These are phyloP conservation scores for Polyodon spathula DNA, from an alignment of 2,113 vertebrate species.

Conservation along the genomic window DNA sequence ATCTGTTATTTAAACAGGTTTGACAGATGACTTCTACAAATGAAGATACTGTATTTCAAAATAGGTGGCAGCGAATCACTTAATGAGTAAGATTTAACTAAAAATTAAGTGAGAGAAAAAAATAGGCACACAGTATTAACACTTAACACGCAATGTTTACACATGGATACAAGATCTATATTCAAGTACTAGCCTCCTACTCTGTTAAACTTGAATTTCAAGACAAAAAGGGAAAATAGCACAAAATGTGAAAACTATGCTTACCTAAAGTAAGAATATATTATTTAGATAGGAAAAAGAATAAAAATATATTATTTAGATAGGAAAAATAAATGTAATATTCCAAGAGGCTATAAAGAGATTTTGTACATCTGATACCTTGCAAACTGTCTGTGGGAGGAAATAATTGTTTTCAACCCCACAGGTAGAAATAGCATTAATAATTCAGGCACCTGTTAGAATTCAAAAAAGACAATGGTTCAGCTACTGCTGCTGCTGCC, in stretches of 20 bases:
- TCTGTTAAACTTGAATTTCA: too few relatives aligned
- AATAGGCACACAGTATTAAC: too few relatives aligned
- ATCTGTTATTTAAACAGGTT: slow-evolving; percentile 2
- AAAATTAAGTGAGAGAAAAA: too few relatives aligned
- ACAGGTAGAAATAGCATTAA: slow-evolving; percentile 53
- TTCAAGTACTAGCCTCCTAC: too few relatives aligned
- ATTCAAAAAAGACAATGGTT: background rate
- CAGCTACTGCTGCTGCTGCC: background rate
- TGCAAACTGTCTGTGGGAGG: slow-evolving; percentile 51
- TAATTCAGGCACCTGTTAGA: slow-evolving; percentile 46
- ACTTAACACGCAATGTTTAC: too few relatives aligned
- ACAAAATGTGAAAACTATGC: too few relatives aligned
- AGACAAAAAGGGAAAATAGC: too few relatives aligned
- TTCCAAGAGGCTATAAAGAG: slow-evolving; percentile 49
- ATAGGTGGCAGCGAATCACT: slow-evolving; percentile 4
- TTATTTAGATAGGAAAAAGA: too few relatives aligned
- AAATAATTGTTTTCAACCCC: slow-evolving; percentile 53
- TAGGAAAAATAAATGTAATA: too few relatives aligned
- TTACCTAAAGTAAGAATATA: too few relatives aligned
- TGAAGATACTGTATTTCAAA: slow-evolving; percentile 7
- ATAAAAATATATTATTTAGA: too few relatives aligned
- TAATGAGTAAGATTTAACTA: background rate
- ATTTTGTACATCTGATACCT: slow-evolving; percentile 28
- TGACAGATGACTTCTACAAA: background rate
- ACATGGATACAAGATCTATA: too few relatives aligned